Conservation (phyloP, 2,888 invertebrate genomes). For the Iphiclides podalirius region DNA sequence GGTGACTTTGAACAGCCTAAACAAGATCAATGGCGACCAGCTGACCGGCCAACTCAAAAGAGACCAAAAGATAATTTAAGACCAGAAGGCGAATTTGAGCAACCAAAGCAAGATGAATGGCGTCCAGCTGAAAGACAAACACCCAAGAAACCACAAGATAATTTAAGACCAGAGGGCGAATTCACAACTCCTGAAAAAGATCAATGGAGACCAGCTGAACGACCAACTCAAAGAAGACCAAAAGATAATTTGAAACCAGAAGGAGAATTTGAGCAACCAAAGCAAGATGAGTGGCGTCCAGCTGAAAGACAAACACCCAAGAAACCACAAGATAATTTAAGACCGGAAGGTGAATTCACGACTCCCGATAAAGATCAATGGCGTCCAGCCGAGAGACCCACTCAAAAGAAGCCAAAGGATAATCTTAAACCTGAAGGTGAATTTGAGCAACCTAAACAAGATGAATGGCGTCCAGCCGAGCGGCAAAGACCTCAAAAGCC, state of each 20-base stretch:
- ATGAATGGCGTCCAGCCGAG: conserved; percentile 62
- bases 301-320: conserved; percentile 59
- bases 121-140: conserved; percentile 60
- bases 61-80: conserved; percentile 70
- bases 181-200: conserved; percentile 55
- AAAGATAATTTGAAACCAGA: conserved; percentile 65
- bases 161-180: conserved; percentile 73
- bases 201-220: conserved; percentile 53
- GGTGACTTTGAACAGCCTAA: conserved; percentile 74
- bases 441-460: conserved; percentile 59
- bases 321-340: conserved; percentile 74
- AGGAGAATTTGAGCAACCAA: conserved; percentile 44
- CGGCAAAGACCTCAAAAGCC: conserved; percentile 59
- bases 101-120: conserved; percentile 47
- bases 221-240: conserved; percentile 66
- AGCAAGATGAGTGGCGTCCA: conserved; percentile 61
- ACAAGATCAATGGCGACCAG: conserved; percentile 43
- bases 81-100: conserved; percentile 75
- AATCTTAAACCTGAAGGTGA: conserved; percentile 79
- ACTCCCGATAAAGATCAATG: conserved; percentile 52
- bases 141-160: conserved; percentile 64
- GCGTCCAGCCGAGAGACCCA: conserved; percentile 57
- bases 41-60: conserved; percentile 34
- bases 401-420: conserved; percentile 68
- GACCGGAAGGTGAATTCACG: conserved; percentile 80